Evolutionary conservation across 2,888 invertebrate species (phyloP).

Genomic region (Drosophila paranaensis): DNA sequence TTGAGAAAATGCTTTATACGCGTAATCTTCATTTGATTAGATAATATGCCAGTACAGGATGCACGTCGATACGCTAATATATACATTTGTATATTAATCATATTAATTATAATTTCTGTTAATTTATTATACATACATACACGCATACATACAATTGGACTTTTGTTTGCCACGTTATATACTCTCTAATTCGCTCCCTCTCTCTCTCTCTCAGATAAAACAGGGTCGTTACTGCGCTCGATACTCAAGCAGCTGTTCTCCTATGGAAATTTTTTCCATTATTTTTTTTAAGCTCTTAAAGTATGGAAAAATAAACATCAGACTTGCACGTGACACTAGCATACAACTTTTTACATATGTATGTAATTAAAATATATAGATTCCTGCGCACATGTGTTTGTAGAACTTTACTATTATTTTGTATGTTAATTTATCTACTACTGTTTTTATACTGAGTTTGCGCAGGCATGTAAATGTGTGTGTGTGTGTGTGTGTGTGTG

Average conservation of each 20-base stretch:
- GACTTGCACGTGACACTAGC: constrained; percentile 44
- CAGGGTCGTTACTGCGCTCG: constrained; percentile 40
- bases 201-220: constrained; percentile 13
- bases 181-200: constrained; percentile 5
- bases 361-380: constrained; percentile 28
- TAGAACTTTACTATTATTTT: constrained; percentile 47
- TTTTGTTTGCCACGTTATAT: constrained; percentile 43
- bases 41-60: constrained; percentile 53
- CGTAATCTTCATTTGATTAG: constrained; percentile 48
- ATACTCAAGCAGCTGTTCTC: constrained; percentile 29
- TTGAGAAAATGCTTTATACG: constrained; percentile 14
- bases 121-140: constrained; percentile 23
- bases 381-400: constrained; percentile 22
- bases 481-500: too few species aligned
- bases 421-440: constrained; percentile 58
- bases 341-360: constrained; percentile 47
- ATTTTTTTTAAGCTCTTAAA: constrained; percentile 1
- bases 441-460: constrained; percentile 62
- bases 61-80: constrained; percentile 19
- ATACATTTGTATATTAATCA: constrained; percentile 22
- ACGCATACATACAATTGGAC: neutral
- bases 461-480: constrained; percentile 58
- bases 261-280: constrained; percentile 13
- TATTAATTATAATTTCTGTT: constrained; percentile 37
- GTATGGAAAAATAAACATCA: constrained; percentile 32